These are phyloP conservation scores for Ceyx erithaca DNA, from an alignment of 2,797 vertebrate genomes.

Conservation along the genomic window DNA sequence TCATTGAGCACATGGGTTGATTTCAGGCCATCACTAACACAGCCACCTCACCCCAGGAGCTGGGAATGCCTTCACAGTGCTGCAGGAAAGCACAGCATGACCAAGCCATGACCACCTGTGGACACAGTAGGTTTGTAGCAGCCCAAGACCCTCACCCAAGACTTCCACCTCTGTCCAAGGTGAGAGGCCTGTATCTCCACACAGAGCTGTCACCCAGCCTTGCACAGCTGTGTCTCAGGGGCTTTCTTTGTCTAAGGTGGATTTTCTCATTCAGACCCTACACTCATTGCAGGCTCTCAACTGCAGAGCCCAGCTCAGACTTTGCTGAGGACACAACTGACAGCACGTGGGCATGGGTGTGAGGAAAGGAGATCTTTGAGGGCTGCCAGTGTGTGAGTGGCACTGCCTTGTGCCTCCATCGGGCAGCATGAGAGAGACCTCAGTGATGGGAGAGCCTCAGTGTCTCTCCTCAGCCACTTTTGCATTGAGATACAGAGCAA, in stretches of 20 bases:
- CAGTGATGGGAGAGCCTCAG: background rate
- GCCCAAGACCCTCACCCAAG: background rate
- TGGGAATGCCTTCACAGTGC: background rate
- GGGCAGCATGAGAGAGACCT: background rate
- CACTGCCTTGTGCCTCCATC: background rate
- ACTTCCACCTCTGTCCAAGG: background rate
- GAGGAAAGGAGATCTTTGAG: background rate
- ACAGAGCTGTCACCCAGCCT: background rate
- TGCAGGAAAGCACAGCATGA: background rate
- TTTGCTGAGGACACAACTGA: background rate
- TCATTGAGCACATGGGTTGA: background rate
- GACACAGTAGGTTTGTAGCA: background rate
- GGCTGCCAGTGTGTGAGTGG: background rate
- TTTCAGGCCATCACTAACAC: background rate
- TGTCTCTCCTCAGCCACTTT: background rate
- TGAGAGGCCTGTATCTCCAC: background rate
- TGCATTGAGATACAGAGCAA: background rate
- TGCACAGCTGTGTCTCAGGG: background rate
- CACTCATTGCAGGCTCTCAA: background rate
- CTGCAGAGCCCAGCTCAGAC: background rate
- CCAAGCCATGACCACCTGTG: background rate
- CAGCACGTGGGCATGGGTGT: background rate
- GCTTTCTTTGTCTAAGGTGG: background rate
- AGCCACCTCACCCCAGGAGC: background rate
- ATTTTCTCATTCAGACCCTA: background rate